phyloP scores from a whole-genome alignment of 1,140 invertebrate genomes.

The Dendrolimus kikuchii region DNA sequence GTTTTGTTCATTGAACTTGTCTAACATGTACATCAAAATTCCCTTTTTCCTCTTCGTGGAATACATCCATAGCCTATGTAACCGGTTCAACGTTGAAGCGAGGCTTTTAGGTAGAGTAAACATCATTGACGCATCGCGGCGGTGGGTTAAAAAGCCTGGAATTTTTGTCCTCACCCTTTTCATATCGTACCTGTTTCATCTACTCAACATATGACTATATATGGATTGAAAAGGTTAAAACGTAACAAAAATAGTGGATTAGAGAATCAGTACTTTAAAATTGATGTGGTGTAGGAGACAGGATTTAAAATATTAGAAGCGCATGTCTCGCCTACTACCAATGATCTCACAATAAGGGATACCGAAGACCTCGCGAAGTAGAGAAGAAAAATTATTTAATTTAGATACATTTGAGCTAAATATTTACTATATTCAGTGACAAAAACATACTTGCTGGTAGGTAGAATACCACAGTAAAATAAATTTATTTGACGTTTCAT shows the following conservation, averaged over 20 bases:
- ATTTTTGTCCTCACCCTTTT: constrained; percentile 13
- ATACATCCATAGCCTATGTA: constrained; percentile 2
- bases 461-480: too few relatives aligned
- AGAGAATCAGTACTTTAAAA: background rate
- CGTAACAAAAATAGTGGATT: background rate
- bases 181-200: constrained; percentile 13
- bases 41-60: constrained; percentile 6
- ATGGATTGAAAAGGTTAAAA: constrained; percentile 1
- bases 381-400: too few relatives aligned
- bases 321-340: too few relatives aligned
- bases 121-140: constrained; percentile 35
- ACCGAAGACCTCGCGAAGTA: too few relatives aligned
- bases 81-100: constrained; percentile 17
- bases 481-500: too few relatives aligned
- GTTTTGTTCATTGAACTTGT: constrained; percentile 11
- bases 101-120: constrained; percentile 46
- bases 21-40: constrained; percentile 14
- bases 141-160: constrained; percentile 20
- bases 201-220: constrained; percentile 4
- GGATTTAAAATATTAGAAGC: too few relatives aligned
- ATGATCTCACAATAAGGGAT: too few relatives aligned
- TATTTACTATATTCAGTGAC: too few relatives aligned
- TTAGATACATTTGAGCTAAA: too few relatives aligned
- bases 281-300: too few relatives aligned
- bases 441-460: too few relatives aligned